Base-by-base conservation (phyloP, 2,888 invertebrate genomes). In the Lepidonotus clava region DNA sequence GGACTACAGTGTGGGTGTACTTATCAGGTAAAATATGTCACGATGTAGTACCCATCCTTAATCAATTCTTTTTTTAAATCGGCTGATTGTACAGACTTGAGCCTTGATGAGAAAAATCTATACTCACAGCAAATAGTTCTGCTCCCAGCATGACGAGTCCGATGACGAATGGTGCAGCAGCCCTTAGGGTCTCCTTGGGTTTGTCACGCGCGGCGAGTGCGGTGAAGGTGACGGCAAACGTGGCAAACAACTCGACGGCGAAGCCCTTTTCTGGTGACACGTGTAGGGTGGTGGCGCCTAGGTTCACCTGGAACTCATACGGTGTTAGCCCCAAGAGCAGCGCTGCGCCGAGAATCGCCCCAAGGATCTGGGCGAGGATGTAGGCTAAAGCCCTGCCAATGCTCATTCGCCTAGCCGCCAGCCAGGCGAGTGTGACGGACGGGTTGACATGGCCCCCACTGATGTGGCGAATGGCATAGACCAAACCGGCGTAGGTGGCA, bases 371-470 rank as follows among this genome's bases (percentile, higher is more conserved):
- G 0, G 96, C 96, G 80, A 97, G 93, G 84, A 98, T 95, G 95
- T 98, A 98, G 34, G 97, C 95, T 0, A 97, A 80, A 0, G 96
- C 97, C 89, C 97, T 96, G 51, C 96, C n/a, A 0, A 97, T 95
- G 87, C 98, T 97, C 91, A 98, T 97, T 92, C 96, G 96, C 89
- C 98, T 95, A 77, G 98, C 96, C 90, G 98, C 96, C 91, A 97
- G 96, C 95, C 97, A 96, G 85, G 98, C 97, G 88, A 97, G 83
- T 5, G 98, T 98, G 66, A 98, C 98, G 0, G 98, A 98, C 0
- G 98, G 98, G 95, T 98, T 98, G 88, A 98, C 95, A 94, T 98
- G 98, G 18, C 97, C 97, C 0, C 98, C 98, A 87, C 97, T 98
- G 86, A 98, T 96, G 94, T 98, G 97, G 2, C 97, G 97, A 90